A percentile compares a stretch with the other conserved stretches of the same genome.
These are phyloP conservation scores for Hypotaenidia philippensis DNA, from an alignment of 2,797 vertebrate species.

Conservation along the genomic window DNA sequence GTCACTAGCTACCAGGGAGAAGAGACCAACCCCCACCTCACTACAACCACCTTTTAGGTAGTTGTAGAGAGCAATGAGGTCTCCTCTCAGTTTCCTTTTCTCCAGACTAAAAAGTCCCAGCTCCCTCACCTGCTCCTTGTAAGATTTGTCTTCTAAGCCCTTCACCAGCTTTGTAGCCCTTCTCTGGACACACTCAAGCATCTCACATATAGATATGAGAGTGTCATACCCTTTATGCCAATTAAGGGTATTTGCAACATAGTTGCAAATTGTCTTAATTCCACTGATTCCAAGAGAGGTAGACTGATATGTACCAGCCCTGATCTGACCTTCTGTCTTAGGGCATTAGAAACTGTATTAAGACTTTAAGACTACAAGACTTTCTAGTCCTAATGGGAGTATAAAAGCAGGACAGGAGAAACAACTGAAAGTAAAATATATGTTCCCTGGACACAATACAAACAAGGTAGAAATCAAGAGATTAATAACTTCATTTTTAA, in stretches of 20 bases:
- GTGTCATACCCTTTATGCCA: neutral
- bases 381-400: neutral
- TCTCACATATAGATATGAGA: accelerated
- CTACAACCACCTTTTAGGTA: too few species aligned
- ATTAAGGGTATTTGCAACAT: neutral
- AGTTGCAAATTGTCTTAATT: neutral
- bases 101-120: too few species aligned
- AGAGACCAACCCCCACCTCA: too few species aligned
- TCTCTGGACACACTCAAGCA: too few species aligned
- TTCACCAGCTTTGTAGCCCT: too few species aligned
- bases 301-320: neutral
- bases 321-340: neutral
- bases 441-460: neutral
- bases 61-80: too few species aligned
- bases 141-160: too few species aligned
- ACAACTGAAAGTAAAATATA: neutral
- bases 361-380: neutral
- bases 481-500: neutral
- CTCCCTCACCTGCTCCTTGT: too few species aligned
- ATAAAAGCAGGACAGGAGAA: neutral
- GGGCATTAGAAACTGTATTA: neutral
- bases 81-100: too few species aligned
- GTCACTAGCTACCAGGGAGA: too few species aligned
- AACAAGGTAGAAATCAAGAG: neutral
- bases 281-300: neutral